phyloP scores from a whole-genome alignment of 2,797 vertebrate genomes.

The Aldrovandia affinis region DNA sequence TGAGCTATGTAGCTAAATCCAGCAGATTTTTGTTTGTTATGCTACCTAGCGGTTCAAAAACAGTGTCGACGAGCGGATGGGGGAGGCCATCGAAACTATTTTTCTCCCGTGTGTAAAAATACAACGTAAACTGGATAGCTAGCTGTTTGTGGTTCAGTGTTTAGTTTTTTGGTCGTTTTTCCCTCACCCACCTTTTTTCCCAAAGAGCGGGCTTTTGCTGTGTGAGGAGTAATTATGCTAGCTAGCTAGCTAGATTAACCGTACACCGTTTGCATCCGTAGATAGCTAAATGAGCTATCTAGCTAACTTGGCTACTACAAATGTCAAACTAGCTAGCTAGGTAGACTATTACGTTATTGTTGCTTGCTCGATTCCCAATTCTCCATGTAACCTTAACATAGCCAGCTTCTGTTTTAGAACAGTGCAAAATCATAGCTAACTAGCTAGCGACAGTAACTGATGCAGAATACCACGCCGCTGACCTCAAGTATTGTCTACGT shows the following conservation, averaged over 20 bases:
- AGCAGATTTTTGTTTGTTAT: constrained; percentile 1
- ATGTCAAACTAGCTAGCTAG: not conserved
- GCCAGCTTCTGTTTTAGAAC: not conserved
- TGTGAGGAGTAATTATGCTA: not conserved
- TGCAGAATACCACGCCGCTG: not conserved
- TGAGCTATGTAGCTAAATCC: not conserved
- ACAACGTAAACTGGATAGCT: not conserved
- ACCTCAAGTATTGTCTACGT: not conserved
- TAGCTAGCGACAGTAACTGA: not conserved
- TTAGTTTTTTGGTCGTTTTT: not conserved
- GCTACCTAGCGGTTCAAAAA: constrained; percentile 60
- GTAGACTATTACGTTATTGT: not conserved
- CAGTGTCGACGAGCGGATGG: constrained; percentile 67
- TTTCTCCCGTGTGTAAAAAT: constrained; percentile 50
- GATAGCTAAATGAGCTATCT: not conserved
- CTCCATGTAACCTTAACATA: not conserved
- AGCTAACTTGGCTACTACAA: not conserved
- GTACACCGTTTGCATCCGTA: not conserved
- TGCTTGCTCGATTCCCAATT: not conserved
- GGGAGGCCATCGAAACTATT: constrained; percentile 67
- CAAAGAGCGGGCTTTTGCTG: not conserved
- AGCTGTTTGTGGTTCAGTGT: not conserved
- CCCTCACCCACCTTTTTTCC: not conserved
- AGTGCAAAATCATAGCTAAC: not conserved
- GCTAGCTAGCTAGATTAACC: not conserved